Base-by-base conservation (phyloP, 1,140 invertebrate species). In the Frieseomelitta varia region DNA sequence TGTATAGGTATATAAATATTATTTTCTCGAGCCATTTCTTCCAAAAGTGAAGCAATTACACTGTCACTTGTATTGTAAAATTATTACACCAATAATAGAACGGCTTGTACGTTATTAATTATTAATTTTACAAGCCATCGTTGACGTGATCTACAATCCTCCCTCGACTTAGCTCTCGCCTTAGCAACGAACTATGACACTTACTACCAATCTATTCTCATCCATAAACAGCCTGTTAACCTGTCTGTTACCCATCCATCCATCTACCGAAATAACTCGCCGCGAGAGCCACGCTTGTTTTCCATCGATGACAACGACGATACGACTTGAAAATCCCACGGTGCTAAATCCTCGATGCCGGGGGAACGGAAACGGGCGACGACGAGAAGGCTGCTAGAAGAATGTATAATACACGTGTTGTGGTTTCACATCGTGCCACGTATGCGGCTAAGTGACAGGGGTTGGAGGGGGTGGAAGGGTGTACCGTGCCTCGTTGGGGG, bases 381-480 rank as follows among this genome's bases (percentile, higher is more conserved):
- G 73, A 75, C 12, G 39, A 6, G 24, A 39, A 27, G 27, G 11
- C 53, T 19, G 73, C 69, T 34, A 55, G 65, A 69, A 58, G 81
- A 71, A 71, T 58, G 53, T 56, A 24, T 17, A 17, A 78, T 61
- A 24, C 55, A 24, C 14, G n/a, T n/a, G 81, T 27, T 17, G 34
- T 12, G 19, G 51, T 17, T 27, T 67, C 15, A 27, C 74, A 34
- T 21, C 55, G 65, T n/a, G 61, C 30, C 51, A 56, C 73, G 51
- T 47, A 39, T 39, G 73, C 17, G 81, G 74, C n/a, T 68, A 67
- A 76, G 63, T 84, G 81, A 55, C 39, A 51, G 14, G 74, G n/a
- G 30, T 19, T 55, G 15, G 17, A 67, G 39, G 39, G 39, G n/a
- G n/a, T n/a, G n/a, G n/a, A 11, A 6, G 39, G 6, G 39, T 47